Conservation (phyloP, 2,888 invertebrate genomes). For the Tetheella fluctuosa region DNA sequence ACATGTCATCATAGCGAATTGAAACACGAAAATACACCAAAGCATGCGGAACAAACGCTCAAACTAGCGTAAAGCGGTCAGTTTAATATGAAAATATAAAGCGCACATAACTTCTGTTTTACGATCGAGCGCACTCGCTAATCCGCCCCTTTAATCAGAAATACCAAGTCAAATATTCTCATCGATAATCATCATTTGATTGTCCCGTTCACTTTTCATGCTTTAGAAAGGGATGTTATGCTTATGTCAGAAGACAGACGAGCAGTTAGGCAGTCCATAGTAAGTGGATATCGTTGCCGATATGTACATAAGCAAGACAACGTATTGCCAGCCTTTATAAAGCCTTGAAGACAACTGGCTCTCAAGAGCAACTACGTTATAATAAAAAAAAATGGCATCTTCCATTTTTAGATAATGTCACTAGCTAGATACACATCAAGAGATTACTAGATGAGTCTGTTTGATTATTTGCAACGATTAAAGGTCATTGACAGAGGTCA, state of each 20-base stretch:
- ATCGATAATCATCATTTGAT: background rate
- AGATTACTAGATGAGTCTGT: no score
- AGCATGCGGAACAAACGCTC: slow-evolving; percentile 21
- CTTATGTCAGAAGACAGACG: no score
- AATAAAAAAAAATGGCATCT: no score
- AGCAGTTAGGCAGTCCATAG: no score
- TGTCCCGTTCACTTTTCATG: background rate
- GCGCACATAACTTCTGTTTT: slow-evolving; percentile 22
- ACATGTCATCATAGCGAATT: background rate
- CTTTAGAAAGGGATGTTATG: background rate
- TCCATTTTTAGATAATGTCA: no score
- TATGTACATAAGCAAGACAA: no score
- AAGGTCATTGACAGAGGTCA: background rate
- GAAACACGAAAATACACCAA: slow-evolving; percentile 9
- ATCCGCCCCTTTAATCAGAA: slow-evolving; percentile 14
- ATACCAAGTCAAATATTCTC: slow-evolving; percentile 3
- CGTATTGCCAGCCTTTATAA: no score
- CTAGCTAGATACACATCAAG: no score
- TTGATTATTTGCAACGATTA: no score
- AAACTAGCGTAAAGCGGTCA: slow-evolving; percentile 24
- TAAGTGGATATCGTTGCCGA: no score
- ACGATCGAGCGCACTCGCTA: slow-evolving; percentile 18
- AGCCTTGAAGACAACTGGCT: no score
- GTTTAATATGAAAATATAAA: slow-evolving; percentile 21
- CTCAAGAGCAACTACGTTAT: no score